These are phyloP conservation scores for Epistrophella euchroma DNA, from an alignment of 2,888 invertebrate genomes.

Conservation along the genomic window DNA sequence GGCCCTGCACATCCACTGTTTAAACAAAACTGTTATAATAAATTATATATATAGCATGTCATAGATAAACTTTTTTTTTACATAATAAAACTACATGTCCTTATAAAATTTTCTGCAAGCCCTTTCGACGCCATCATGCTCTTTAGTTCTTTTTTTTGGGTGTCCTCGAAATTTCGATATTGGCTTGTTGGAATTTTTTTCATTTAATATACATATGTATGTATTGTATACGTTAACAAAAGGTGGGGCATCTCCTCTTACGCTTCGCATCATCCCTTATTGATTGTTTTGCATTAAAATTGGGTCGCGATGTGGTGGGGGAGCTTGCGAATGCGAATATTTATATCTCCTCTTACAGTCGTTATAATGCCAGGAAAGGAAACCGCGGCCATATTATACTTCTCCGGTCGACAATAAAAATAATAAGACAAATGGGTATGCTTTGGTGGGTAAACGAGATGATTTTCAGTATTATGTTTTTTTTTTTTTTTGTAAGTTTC, in stretches of 20 bases:
- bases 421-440: conserved; percentile 68
- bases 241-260: background rate
- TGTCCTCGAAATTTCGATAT: conserved; percentile 6
- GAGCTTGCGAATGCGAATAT: background rate
- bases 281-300: conserved; percentile 45
- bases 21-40: no score
- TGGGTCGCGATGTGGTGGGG: background rate
- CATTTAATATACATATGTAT: conserved; percentile 38
- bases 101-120: background rate
- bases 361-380: conserved; percentile 30
- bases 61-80: no score
- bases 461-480: background rate
- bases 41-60: no score
- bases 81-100: no score
- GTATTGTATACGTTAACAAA: no score
- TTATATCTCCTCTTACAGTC: conserved; percentile 42
- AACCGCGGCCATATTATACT: conserved; percentile 60
- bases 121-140: background rate
- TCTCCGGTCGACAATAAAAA: conserved; percentile 63
- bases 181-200: conserved; percentile 54
- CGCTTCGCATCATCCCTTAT: conserved; percentile 8
- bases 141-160: background rate
- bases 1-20: no score
- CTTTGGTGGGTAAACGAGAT: conserved; percentile 28
- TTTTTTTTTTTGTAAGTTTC: conserved; percentile 1